Evolutionary conservation across 1,140 invertebrate species (phyloP).

Genomic region (Drosophila rhopaloa): DNA sequence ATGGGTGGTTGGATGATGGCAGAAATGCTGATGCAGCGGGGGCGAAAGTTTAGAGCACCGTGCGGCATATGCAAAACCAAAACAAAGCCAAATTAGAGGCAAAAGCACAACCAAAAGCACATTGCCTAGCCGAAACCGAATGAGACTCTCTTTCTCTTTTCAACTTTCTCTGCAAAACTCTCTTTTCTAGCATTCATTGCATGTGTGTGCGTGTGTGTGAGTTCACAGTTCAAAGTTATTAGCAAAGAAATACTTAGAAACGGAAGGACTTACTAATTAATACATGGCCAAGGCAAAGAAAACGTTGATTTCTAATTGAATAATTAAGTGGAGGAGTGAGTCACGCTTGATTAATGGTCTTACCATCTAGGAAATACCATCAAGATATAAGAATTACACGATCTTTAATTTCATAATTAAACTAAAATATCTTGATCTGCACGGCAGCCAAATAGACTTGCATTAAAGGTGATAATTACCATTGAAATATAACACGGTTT

Average conservation of each 20-base stretch:
- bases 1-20: background rate
- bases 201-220: background rate
- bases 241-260: background rate
- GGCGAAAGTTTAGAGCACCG: constrained; percentile 33
- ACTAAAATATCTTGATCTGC: background rate
- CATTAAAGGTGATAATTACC: constrained; percentile 14
- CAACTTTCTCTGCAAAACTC: constrained; percentile 2
- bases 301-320: constrained; percentile 8
- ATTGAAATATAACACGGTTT: background rate
- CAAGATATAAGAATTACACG: constrained; percentile 2
- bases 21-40: constrained; percentile 49
- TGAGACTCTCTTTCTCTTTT: background rate
- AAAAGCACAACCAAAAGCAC: constrained; percentile 23
- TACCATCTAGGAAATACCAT: background rate
- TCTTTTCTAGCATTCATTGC: background rate
- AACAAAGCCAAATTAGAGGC: constrained; percentile 56
- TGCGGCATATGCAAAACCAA: constrained; percentile 57
- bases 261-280: constrained; percentile 10
- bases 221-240: constrained; percentile 10
- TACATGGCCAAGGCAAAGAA: constrained; percentile 1
- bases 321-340: background rate
- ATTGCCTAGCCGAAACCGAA: background rate
- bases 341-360: constrained; percentile 11
- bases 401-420: background rate
- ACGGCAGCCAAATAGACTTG: background rate